These are phyloP conservation scores for Climacteris rufus DNA, from an alignment of 2,113 vertebrate species.

Conservation along the genomic window DNA sequence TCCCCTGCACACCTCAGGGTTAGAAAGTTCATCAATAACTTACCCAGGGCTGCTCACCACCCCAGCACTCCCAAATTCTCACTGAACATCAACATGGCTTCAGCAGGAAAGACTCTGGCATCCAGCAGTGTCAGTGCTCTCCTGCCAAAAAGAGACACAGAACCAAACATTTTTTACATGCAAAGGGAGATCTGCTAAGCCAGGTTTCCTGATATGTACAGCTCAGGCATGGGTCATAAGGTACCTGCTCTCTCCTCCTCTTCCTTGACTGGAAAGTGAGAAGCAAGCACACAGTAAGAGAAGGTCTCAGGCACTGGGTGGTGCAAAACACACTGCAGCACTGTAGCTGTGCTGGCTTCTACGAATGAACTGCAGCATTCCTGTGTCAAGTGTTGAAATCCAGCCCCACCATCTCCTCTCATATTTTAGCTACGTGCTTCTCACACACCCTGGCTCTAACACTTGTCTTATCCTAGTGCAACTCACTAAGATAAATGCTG, in stretches of 20 bases:
- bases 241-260: not conserved
- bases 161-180: not conserved
- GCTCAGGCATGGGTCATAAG: fast-evolving
- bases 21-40: not conserved
- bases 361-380: not conserved
- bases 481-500: not conserved
- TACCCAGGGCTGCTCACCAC: not conserved
- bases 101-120: not conserved
- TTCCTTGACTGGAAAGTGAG: not conserved
- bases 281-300: not conserved
- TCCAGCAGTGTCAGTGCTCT: not conserved
- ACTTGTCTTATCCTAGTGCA: not conserved
- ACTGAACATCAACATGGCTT: not conserved
- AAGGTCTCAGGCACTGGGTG: not conserved
- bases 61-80: not conserved
- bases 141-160: not conserved
- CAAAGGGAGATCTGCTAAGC: not conserved
- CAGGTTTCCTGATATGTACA: not conserved
- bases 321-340: not conserved
- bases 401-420: not conserved
- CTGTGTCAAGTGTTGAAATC: not conserved
- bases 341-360: not conserved
- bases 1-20: fast-evolving
- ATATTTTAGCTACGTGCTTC: not conserved
- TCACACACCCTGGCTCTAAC: not conserved